Evolutionary conservation across 2,797 vertebrate genomes (phyloP).

Genomic region (Anguilla anguilla): DNA sequence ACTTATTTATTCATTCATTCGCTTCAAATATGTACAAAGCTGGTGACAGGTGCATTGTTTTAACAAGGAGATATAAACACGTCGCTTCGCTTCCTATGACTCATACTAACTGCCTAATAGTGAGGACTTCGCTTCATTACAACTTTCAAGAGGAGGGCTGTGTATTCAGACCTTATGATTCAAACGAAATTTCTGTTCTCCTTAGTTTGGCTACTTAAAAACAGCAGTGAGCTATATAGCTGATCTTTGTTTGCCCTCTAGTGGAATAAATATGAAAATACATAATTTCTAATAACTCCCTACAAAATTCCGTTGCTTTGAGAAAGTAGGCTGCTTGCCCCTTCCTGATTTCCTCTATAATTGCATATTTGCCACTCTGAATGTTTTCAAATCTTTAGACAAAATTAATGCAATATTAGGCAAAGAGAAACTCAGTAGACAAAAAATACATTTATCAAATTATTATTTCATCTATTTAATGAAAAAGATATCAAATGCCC

Average conservation of each 20-base stretch:
- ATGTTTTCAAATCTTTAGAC: too few relatives aligned
- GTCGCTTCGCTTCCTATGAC: not conserved
- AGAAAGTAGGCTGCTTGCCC: too few relatives aligned
- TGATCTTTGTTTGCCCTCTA: not conserved
- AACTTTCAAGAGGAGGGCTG: not conserved
- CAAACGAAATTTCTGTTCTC: not conserved
- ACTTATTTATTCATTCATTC: not conserved
- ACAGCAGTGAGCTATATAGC: not conserved
- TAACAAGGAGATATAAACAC: not conserved
- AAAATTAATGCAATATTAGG: too few relatives aligned
- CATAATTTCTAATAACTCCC: not conserved
- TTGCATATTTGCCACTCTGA: too few relatives aligned
- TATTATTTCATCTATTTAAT: too few relatives aligned
- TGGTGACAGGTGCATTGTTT: not conserved
- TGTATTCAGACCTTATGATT: not conserved
- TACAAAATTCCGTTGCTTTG: not conserved
- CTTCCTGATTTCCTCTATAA: too few relatives aligned
- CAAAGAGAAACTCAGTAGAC: too few relatives aligned
- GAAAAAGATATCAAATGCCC: too few relatives aligned
- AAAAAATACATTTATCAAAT: too few relatives aligned
- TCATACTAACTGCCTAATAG: not conserved
- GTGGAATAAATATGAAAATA: not conserved
- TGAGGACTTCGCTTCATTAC: not conserved
- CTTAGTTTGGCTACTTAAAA: not conserved
- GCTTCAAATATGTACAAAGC: not conserved